Evolutionary conservation across 2,797 vertebrate genomes (phyloP).

Genomic region (Morus bassanus): DNA sequence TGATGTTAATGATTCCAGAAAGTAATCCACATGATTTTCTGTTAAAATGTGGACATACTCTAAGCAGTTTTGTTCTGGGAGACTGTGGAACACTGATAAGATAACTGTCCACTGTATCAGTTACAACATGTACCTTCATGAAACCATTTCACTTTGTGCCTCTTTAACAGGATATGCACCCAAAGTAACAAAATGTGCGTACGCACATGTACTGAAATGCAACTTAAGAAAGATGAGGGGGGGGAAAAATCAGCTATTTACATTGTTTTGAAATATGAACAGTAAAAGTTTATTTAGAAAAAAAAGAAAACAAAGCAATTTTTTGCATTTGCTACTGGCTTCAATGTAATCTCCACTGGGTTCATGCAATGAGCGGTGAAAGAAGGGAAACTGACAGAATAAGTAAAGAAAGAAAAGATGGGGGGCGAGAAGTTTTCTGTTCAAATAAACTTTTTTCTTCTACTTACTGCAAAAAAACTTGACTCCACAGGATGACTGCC

Average conservation of each 20-base stretch:
- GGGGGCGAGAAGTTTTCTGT: rapidly evolving
- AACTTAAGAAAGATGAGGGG: background rate
- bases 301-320: background rate
- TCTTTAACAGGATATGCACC: background rate
- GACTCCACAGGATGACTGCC: constrained; percentile 97
- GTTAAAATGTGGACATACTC: background rate
- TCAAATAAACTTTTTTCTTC: background rate
- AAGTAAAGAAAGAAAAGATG: background rate
- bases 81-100: background rate
- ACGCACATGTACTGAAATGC: background rate
- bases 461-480: constrained; percentile 99
- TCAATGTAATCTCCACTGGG: background rate
- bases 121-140: background rate
- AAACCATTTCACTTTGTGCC: background rate
- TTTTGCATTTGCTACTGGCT: background rate
- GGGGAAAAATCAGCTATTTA: background rate
- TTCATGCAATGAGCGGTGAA: background rate
- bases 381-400: background rate
- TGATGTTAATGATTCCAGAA: background rate
- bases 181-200: rapidly evolving
- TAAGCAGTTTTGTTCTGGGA: background rate
- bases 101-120: background rate
- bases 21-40: background rate
- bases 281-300: background rate
- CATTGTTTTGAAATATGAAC: background rate